Conservation (phyloP, 1,140 invertebrate species). For the Hydropsyche tenuis region DNA sequence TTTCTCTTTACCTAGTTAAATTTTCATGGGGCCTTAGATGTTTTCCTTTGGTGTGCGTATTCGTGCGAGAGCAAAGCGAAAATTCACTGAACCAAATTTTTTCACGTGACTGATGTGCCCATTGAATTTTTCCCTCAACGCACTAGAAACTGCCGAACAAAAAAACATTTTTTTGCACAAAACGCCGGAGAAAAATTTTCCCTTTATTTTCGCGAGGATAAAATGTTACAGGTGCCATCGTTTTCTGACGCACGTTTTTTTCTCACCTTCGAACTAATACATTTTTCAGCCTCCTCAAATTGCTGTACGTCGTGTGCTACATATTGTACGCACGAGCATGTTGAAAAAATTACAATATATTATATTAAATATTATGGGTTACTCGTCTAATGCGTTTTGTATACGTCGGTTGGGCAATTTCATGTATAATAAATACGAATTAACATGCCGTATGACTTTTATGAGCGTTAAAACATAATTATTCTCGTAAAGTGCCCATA, state of each 20-base stretch:
- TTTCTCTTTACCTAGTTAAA: too few relatives aligned
- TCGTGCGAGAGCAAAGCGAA: slow-evolving; percentile 13
- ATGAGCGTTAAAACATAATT: slow-evolving; percentile 26
- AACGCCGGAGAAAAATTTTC: not conserved
- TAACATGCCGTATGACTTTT: slow-evolving; percentile 1
- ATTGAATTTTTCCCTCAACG: slow-evolving; percentile 2
- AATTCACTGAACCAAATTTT: slow-evolving; percentile 31
- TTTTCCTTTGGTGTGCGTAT: not conserved
- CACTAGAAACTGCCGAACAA: not conserved
- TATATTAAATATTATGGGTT: too few relatives aligned
- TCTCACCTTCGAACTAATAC: not conserved
- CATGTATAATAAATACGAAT: too few relatives aligned
- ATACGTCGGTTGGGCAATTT: too few relatives aligned
- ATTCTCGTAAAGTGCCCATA: slow-evolving; percentile 18
- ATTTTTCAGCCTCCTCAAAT: not conserved
- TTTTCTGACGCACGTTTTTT: not conserved
- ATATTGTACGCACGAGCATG: too few relatives aligned
- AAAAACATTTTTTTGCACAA: not conserved
- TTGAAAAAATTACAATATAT: too few relatives aligned
- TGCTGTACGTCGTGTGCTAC: not conserved
- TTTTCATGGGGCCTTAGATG: too few relatives aligned
- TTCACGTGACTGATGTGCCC: slow-evolving; percentile 16
- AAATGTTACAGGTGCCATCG: not conserved
- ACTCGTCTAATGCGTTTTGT: too few relatives aligned
- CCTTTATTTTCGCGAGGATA: not conserved